A percentile compares a stretch with the other conserved stretches of the same genome.
These are phyloP conservation scores for Rhizoglyphus robini DNA, from an alignment of 1,140 invertebrate genomes.

Conservation along the genomic window DNA sequence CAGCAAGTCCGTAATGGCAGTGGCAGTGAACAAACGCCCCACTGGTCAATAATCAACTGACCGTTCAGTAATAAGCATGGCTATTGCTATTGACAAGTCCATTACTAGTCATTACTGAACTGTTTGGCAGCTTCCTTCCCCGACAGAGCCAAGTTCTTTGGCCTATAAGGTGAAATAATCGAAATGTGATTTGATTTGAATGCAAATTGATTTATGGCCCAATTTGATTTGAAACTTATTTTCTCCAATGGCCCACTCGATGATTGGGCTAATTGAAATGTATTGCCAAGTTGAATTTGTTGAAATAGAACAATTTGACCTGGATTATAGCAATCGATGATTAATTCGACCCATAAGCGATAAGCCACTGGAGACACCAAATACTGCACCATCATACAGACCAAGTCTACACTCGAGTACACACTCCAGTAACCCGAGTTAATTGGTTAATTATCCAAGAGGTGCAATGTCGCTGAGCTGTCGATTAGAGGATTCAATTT, in stretches of 20 bases:
- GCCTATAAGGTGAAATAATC: neutral
- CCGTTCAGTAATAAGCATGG: too few species aligned
- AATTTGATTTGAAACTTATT: constrained; percentile 10
- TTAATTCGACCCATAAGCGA: neutral
- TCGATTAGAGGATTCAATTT: neutral
- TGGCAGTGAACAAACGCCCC: too few species aligned
- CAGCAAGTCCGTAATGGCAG: neutral
- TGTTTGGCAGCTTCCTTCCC: neutral
- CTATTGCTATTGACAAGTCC: too few species aligned
- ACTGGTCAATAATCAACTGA: too few species aligned
- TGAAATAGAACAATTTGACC: neutral
- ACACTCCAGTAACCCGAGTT: neutral
- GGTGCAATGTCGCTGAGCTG: neutral
- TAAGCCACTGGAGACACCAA: neutral
- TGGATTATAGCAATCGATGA: too few species aligned
- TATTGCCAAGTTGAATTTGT: neutral
- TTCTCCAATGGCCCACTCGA: neutral
- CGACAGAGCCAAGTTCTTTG: neutral
- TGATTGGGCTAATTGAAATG: neutral
- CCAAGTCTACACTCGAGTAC: too few species aligned
- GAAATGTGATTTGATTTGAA: neutral
- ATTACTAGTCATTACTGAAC: neutral
- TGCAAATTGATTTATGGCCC: constrained; percentile 10
- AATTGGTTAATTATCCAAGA: constrained; percentile 5
- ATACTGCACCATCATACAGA: neutral